These are phyloP conservation scores for Colinus virginianus DNA, from an alignment of 2,113 vertebrate species.

Conservation along the genomic window DNA sequence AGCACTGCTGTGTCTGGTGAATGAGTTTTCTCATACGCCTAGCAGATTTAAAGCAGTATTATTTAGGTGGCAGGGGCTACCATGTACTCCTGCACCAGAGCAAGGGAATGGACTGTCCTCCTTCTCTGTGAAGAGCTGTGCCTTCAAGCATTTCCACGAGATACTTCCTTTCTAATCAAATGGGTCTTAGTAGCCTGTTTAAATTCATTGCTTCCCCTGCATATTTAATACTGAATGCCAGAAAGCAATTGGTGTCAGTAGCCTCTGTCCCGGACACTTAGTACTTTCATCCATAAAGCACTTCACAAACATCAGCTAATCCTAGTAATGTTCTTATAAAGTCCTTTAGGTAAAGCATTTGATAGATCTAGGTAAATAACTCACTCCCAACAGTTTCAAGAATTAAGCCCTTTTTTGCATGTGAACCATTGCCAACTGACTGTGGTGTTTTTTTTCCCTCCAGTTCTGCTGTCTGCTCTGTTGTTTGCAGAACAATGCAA, in stretches of 20 bases:
- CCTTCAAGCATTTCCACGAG: background rate
- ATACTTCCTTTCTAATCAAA: conserved; percentile 1
- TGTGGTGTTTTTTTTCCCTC: background rate
- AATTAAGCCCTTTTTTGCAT: background rate
- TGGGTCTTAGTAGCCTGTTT: background rate
- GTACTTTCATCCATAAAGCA: conserved; percentile 12
- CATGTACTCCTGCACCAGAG: background rate
- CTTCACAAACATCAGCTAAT: background rate
- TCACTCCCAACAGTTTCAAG: background rate
- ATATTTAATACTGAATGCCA: background rate
- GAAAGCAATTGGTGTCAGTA: background rate
- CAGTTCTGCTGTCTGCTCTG: background rate
- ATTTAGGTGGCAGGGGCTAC: background rate
- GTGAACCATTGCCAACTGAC: background rate
- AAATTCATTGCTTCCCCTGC: conserved; percentile 11
- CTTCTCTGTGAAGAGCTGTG: background rate
- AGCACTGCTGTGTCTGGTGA: background rate
- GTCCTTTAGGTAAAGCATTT: background rate
- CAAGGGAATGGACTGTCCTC: background rate
- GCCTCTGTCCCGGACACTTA: background rate
- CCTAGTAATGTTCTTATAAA: background rate
- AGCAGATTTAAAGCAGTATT: background rate
- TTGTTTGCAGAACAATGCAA: background rate
- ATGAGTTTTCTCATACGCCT: background rate
- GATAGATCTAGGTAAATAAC: background rate